Evolutionary conservation across 2,113 vertebrate species (phyloP).

Genomic region (Neofelis nebulosa): DNA sequence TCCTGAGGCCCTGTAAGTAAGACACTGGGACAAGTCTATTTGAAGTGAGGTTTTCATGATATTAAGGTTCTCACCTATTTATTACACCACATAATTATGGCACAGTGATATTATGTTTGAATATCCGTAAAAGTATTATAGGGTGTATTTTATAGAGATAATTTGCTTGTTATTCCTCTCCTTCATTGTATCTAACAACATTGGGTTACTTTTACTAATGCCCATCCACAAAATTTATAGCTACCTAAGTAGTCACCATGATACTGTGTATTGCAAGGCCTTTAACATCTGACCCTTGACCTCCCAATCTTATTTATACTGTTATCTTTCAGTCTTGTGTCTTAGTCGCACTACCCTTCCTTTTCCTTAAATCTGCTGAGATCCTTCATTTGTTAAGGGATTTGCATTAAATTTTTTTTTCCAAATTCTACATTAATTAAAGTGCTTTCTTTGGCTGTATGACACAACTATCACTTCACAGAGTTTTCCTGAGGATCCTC

Average conservation of each 20-base stretch:
- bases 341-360: neutral
- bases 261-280: neutral
- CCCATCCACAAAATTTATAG: neutral
- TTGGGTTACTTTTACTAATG: neutral
- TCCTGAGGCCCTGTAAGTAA: neutral
- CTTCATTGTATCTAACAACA: neutral
- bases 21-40: neutral
- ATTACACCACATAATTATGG: neutral
- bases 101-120: neutral
- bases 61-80: neutral
- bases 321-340: neutral
- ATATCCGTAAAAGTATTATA: neutral
- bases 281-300: neutral
- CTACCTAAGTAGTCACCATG: neutral
- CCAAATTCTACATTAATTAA: neutral
- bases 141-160: neutral
- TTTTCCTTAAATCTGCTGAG: neutral
- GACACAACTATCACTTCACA: neutral
- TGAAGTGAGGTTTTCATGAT: neutral
- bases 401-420: neutral
- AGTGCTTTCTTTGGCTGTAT: neutral
- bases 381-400: neutral
- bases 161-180: neutral
- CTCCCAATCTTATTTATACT: neutral
- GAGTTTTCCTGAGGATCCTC: neutral